A percentile compares a stretch with the other conserved stretches of the same genome.
Evolutionary conservation across 2,888 invertebrate species (phyloP).

Genomic region (Cephus pulcher): DNA sequence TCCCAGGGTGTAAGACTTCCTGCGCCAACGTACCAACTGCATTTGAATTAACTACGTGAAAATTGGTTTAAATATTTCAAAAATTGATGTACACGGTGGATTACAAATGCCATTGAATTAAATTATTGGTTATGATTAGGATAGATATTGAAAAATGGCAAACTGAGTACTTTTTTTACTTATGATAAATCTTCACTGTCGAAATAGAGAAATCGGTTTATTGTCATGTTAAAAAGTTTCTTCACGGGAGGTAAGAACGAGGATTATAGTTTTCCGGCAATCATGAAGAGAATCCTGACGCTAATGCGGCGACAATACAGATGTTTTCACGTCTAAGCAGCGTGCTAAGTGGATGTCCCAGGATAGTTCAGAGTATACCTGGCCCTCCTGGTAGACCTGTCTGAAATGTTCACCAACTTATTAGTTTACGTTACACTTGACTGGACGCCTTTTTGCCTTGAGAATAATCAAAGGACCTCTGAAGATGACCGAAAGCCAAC

Average conservation of each 20-base stretch:
- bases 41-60: not conserved
- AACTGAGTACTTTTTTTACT: not conserved
- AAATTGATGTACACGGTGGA: not conserved
- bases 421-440: constrained; percentile 39
- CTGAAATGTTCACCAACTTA: not conserved
- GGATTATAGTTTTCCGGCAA: constrained; percentile 49
- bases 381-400: constrained; percentile 1
- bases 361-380: not conserved
- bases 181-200: not conserved
- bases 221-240: constrained; percentile 17
- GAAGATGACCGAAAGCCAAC: constrained; percentile 69
- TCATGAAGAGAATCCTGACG: constrained; percentile 41
- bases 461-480: constrained; percentile 58
- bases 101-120: not conserved
- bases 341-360: constrained; percentile 58
- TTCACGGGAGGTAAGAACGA: constrained; percentile 22
- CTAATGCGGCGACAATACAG: constrained; percentile 59
- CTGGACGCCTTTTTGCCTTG: constrained; percentile 45
- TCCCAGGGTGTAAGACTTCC: constrained; percentile 27
- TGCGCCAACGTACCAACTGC: constrained; percentile 11
- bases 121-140: not conserved
- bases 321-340: constrained; percentile 62
- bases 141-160: too few relatives aligned
- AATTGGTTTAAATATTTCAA: not conserved
- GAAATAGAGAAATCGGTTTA: not conserved